Percentiles rank a stretch among this genome's conserved stretches.
Conservation (phyloP, 2,797 vertebrate species). For the Anomalospiza imberbis region DNA sequence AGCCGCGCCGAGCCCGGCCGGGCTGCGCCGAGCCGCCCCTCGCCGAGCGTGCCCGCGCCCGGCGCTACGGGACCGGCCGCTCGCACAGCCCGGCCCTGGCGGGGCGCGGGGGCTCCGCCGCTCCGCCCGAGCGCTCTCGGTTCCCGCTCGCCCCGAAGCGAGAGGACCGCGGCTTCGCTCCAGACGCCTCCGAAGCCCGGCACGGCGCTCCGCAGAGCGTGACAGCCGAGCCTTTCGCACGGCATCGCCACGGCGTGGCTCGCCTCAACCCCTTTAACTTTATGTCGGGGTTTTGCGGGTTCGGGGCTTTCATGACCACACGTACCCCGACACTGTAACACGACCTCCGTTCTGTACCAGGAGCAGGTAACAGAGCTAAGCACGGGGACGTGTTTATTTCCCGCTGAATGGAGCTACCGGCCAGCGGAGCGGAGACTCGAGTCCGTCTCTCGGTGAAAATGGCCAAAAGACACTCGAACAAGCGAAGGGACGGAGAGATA, state of each 20-base stretch:
- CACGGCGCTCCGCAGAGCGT: background rate
- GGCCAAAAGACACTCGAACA: background rate
- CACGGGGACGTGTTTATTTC: background rate
- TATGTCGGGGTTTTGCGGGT: background rate
- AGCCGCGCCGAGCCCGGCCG: background rate
- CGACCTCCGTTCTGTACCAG: background rate
- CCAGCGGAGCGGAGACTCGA: background rate
- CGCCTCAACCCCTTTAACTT: background rate
- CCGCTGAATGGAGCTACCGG: background rate
- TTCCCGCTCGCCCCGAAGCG: background rate
- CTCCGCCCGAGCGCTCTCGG: background rate
- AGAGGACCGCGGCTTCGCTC: background rate
- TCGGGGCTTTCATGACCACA: background rate
- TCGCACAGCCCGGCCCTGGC: background rate
- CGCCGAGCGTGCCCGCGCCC: background rate
- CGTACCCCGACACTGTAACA: background rate
- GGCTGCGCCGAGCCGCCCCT: background rate
- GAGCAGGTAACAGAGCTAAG: background rate
- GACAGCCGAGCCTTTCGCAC: background rate
- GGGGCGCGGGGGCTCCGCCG: background rate
- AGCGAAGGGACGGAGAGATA: background rate
- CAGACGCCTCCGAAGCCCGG: background rate
- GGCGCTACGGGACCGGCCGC: background rate
- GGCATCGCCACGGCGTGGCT: background rate
- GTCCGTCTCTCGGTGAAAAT: background rate